Evolutionary conservation across 2,797 vertebrate species (phyloP).

Genomic region (Pseudotriccus pelzelni): DNA sequence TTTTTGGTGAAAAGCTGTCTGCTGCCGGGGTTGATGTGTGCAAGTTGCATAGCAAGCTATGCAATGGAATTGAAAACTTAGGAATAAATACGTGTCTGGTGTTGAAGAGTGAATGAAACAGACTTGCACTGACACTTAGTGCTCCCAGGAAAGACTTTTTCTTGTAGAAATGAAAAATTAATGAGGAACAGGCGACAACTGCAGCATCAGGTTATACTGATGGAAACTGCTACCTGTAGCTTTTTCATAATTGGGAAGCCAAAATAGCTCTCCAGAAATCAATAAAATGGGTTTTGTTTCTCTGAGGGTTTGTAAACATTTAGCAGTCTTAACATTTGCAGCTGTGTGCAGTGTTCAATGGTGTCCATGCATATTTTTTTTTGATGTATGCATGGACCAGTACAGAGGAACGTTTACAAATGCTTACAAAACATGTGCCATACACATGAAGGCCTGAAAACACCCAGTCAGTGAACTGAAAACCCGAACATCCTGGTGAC

Average conservation of each 20-base stretch:
- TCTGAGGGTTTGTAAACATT: neutral
- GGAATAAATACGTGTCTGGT: constrained; percentile 25
- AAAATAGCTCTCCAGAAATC: constrained; percentile 9
- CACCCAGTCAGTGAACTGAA: neutral
- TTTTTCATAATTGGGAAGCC: constrained; percentile 26
- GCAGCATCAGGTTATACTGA: neutral
- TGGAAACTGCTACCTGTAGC: constrained; percentile 29
- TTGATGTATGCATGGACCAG: neutral
- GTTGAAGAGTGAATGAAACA: constrained; percentile 24
- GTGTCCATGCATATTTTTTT: neutral
- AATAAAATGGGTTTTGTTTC: neutral
- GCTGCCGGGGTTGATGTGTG: constrained; percentile 34
- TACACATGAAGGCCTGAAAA: neutral
- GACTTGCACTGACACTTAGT: neutral
- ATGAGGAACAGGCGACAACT: constrained; percentile 18
- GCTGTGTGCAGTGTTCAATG: neutral
- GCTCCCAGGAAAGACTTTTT: constrained; percentile 21
- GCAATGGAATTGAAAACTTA: constrained; percentile 38
- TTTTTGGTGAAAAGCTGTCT: constrained; percentile 49
- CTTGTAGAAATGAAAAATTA: constrained; percentile 57
- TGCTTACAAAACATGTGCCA: neutral
- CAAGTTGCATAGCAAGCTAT: constrained; percentile 39
- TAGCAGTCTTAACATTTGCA: neutral
- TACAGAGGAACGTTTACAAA: neutral
- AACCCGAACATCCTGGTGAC: neutral